A percentile compares a stretch with the other conserved stretches of the same genome.
These are phyloP conservation scores for Sander lucioperca DNA, from an alignment of 2,113 vertebrate genomes.

Conservation along the genomic window DNA sequence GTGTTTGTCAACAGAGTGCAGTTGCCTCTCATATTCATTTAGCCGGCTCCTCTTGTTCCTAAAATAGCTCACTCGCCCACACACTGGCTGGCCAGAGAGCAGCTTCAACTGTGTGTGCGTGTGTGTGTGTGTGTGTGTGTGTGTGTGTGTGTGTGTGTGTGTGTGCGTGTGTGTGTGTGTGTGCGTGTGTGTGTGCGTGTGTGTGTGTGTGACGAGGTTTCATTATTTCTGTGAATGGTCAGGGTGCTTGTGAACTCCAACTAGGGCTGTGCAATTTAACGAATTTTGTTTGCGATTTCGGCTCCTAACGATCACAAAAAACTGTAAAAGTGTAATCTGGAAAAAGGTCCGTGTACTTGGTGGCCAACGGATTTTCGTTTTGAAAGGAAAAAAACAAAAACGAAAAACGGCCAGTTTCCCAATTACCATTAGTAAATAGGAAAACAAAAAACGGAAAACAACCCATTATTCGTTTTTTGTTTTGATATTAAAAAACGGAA, in stretches of 20 bases:
- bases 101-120: conserved; percentile 24
- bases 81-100: conserved; percentile 36
- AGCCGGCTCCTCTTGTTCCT: conserved; percentile 40
- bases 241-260: not conserved
- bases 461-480: no score
- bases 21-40: conserved; percentile 65
- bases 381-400: no score
- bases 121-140: not conserved
- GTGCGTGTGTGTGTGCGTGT: not conserved
- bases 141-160: not conserved
- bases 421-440: no score
- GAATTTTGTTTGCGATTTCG: no score
- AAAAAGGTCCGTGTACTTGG: no score
- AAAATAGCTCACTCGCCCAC: conserved; percentile 67
- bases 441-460: no score
- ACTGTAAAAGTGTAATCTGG: no score
- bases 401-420: no score
- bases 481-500: no score
- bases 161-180: conserved; percentile 18
- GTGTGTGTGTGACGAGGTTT: conserved; percentile 2
- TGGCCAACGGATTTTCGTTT: no score
- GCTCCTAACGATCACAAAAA: no score
- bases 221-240: conserved; percentile 34
- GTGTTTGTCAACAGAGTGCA: conserved; percentile 76
- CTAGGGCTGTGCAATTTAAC: no score